Percentiles rank a stretch among this genome's conserved stretches.
Evolutionary conservation across 1,140 invertebrate species (phyloP).

Genomic region (Tetragnatha versicolor): DNA sequence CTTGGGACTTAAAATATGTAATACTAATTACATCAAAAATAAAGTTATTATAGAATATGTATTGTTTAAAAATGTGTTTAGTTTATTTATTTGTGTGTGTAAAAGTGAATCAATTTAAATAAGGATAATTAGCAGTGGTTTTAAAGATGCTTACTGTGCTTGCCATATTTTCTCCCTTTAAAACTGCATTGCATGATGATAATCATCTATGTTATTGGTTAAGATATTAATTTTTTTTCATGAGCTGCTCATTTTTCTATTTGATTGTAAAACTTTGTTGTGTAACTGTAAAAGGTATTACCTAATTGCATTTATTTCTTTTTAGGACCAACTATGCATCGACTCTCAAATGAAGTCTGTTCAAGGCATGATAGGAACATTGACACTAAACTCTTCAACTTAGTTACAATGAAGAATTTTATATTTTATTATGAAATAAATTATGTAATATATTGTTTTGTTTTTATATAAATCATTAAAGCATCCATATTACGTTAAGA

Average conservation of each 20-base stretch:
- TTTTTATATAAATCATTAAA: constrained; percentile 46
- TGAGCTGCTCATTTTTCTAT: neutral
- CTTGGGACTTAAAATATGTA: too few species aligned
- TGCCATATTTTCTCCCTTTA: too few species aligned
- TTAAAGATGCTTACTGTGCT: too few species aligned
- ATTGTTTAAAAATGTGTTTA: neutral
- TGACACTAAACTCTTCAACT: constrained; percentile 40
- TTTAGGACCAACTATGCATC: constrained; percentile 49
- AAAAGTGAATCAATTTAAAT: too few species aligned
- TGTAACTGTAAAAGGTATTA: too few species aligned
- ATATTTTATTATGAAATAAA: constrained; percentile 47
- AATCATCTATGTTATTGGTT: too few species aligned
- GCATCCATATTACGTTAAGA: constrained; percentile 28
- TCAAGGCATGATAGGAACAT: constrained; percentile 49
- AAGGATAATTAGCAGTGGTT: too few species aligned
- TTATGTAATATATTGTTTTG: constrained; percentile 50
- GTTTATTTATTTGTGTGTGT: neutral
- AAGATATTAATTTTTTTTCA: neutral
- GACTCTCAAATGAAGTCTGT: constrained; percentile 51
- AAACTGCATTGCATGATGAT: too few species aligned
- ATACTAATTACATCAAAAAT: too few species aligned
- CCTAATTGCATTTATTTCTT: neutral
- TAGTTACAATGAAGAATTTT: constrained; percentile 43
- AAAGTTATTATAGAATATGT: neutral
- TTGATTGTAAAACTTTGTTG: neutral